These are phyloP conservation scores for Acanthurus tractus DNA, from an alignment of 2,797 vertebrate genomes.

Conservation along the genomic window DNA sequence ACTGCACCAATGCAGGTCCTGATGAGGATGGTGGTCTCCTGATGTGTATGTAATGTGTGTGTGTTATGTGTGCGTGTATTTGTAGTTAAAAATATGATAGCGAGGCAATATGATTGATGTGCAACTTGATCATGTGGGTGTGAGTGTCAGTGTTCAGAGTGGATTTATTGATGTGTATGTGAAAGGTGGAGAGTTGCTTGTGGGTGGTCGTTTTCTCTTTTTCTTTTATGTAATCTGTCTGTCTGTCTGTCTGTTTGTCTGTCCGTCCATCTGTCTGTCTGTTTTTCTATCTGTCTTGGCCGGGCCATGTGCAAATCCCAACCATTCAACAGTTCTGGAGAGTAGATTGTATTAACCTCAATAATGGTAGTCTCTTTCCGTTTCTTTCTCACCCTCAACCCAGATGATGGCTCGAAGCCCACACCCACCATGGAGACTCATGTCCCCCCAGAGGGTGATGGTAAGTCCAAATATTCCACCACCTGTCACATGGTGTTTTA, in stretches of 20 bases:
- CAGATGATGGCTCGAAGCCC: constrained; percentile 98
- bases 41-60: constrained; percentile 17
- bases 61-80: neutral
- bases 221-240: constrained; percentile 51
- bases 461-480: constrained; percentile 82
- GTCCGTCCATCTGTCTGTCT: neutral
- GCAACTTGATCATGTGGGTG: constrained; percentile 41
- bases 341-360: constrained; percentile 99
- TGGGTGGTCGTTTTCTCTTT: constrained; percentile 56
- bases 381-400: constrained; percentile 99
- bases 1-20: constrained; percentile 42
- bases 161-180: constrained; percentile 37
- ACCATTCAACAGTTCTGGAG: constrained; percentile 99
- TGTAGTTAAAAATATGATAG: constrained; percentile 5
- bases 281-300: constrained; percentile 86
- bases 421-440: constrained; percentile 97
- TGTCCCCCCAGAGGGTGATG: constrained; percentile 92
- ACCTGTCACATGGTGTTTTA: neutral
- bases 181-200: constrained; percentile 33
- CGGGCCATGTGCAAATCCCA: constrained; percentile 98
- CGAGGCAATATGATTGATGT: constrained; percentile 41
- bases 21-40: constrained; percentile 14
- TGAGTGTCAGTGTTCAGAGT: constrained; percentile 33
- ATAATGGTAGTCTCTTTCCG: constrained; percentile 99
- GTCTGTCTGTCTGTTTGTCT: too few species aligned